phyloP scores from a whole-genome alignment of 2,888 invertebrate species.

The Clepsis dumicolana region DNA sequence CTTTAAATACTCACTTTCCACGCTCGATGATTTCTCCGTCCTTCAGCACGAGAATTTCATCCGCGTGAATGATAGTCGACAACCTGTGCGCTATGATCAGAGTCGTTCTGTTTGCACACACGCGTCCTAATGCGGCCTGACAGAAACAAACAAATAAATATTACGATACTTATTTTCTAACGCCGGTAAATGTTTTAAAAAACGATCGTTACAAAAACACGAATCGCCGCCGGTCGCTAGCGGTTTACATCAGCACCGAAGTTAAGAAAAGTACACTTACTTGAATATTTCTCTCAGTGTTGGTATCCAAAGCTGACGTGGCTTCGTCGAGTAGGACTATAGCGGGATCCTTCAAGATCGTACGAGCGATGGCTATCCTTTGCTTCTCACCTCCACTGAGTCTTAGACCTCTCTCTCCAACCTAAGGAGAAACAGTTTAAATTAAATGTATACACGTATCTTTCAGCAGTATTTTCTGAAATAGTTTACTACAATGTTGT shows the following conservation, averaged over 20 bases:
- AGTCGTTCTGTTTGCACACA: conserved; percentile 95
- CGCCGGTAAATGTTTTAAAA: too few species aligned
- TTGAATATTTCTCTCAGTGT: conserved; percentile 96
- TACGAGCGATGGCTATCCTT: conserved; percentile 98
- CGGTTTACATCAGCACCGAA: too few species aligned
- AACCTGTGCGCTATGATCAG: conserved; percentile 97
- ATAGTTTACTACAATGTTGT: too few species aligned
- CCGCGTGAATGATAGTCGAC: conserved; percentile 97
- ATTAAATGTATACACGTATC: too few species aligned
- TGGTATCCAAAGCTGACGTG: conserved; percentile 97
- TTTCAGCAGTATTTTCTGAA: too few species aligned
- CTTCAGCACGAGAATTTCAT: conserved; percentile 96
- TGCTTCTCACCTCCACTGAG: conserved; percentile 99
- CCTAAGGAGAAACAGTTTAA: conserved; percentile 74
- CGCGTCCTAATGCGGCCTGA: conserved; percentile 90
- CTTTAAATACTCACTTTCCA: conserved; percentile 87
- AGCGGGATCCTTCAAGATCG: conserved; percentile 95
- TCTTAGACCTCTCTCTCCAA: conserved; percentile 97
- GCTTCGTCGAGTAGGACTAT: conserved; percentile 98
- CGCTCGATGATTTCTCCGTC: conserved; percentile 97
- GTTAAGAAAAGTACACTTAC: conserved; percentile 60
- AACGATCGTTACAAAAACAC: too few species aligned
- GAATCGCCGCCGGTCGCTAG: too few species aligned
- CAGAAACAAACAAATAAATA: conserved; percentile 47
- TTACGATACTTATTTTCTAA: neutral